A percentile compares a stretch with the other conserved stretches of the same genome.
Conservation (phyloP, 2,113 vertebrate genomes). For the Paramormyrops kingsleyae region DNA sequence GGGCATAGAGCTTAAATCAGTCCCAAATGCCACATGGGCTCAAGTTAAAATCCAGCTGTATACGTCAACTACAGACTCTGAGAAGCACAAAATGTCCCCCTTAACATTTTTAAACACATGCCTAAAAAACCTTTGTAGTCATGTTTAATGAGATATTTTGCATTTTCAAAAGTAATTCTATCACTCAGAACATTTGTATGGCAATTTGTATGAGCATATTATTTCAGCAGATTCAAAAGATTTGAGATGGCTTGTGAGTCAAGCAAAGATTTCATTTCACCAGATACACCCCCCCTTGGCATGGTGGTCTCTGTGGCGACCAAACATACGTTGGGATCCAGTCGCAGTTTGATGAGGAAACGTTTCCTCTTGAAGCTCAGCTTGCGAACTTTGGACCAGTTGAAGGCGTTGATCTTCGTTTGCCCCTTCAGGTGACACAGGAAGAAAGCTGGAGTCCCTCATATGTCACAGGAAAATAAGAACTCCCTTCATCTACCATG, state of each 20-base stretch:
- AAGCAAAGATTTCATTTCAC: background rate
- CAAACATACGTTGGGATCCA: slow-evolving; percentile 83
- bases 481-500: background rate
- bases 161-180: background rate
- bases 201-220: background rate
- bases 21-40: background rate
- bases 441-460: slow-evolving; percentile 3
- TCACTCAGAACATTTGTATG: background rate
- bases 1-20: background rate
- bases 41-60: background rate
- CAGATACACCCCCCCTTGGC: background rate
- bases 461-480: background rate
- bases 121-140: background rate
- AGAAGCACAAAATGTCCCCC: background rate
- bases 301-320: background rate
- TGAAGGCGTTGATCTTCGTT: slow-evolving; percentile 94
- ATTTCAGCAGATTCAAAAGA: background rate
- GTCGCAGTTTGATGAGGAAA: slow-evolving; percentile 91
- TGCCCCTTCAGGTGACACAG: slow-evolving; percentile 66
- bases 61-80: background rate
- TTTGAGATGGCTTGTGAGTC: background rate
- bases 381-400: slow-evolving; percentile 96
- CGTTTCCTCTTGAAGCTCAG: slow-evolving; percentile 98
- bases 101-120: background rate
- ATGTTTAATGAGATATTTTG: background rate